Base-by-base conservation (phyloP, 2,888 invertebrate genomes). In the Pristionchus arcanus region DNA sequence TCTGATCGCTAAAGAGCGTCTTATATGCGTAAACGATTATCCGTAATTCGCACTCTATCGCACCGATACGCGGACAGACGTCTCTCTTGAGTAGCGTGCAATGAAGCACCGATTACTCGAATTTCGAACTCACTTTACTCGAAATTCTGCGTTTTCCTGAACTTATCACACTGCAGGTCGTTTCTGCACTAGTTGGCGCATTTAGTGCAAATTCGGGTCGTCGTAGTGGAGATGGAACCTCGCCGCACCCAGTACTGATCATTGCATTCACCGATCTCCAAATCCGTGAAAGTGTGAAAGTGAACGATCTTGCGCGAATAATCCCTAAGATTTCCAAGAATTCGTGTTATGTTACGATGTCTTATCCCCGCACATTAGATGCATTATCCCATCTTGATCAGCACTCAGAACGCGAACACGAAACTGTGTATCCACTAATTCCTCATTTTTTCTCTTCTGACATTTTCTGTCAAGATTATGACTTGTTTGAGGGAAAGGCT, bases 231-330 rank as follows among this genome's bases (percentile, higher is more conserved):
- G 42, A 9, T 0, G 42, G 42, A 9, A 42, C 19, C 19, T 59
- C 15, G 25, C 21, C 25, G 59, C 59, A 59, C 59, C 59, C 25
- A 21, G 2, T 19, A 3, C 59, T 21, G 63, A 63, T 63, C 63
- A 21, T 63, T 63, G 63, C 63, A n/a, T 63, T 25, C 63, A 25
- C 59, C 25, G 59, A 21, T 25, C 63, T 25, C 11, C 63, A 63
- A 63, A 25, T 63, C n/a, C 63, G 59, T 21, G 25, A 59, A 59
- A 63, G 63, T 63, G 63, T n/a, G 63, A 63, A 63, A 63, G n/a
- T 63, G 63, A 63, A 63, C 63, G 63, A 63, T 63, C 63, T 63
- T 63, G 63, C 63, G 63, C 63, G 63, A 55, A 55, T 21, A 63
- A 25, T n/a, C 25, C 21, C n/a, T 9, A 3, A 25, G 63, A 63